A percentile compares a stretch with the other conserved stretches of the same genome.
These are phyloP conservation scores for Apeira syringaria DNA, from an alignment of 2,888 invertebrate species.

Conservation along the genomic window DNA sequence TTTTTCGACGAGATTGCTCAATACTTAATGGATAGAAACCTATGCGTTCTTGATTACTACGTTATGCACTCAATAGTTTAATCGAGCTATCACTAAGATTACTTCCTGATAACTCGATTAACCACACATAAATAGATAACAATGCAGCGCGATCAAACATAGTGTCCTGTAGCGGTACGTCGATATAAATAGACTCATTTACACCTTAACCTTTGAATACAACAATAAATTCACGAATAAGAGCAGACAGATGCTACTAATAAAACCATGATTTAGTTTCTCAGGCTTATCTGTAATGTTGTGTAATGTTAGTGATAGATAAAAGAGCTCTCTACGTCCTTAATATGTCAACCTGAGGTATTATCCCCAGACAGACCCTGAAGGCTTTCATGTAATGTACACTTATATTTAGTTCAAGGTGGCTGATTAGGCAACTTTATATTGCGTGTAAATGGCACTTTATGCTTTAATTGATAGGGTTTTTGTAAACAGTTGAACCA, in stretches of 20 bases:
- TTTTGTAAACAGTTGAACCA: constrained; percentile 1
- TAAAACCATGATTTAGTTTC: constrained; percentile 14
- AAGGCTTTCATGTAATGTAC: no score
- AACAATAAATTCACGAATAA: no score
- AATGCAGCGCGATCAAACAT: not conserved
- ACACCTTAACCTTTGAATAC: no score
- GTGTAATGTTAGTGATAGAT: constrained; percentile 12
- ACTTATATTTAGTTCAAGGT: constrained; percentile 37
- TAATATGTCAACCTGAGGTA: not conserved
- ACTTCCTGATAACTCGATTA: not conserved
- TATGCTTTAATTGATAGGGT: constrained; percentile 6
- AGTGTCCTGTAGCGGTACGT: not conserved
- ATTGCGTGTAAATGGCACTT: constrained; percentile 24
- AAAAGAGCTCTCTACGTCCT: constrained; percentile 1
- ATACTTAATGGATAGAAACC: constrained; percentile 1
- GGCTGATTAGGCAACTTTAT: constrained; percentile 24
- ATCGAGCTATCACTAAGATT: no score
- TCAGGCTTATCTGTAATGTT: constrained; percentile 12
- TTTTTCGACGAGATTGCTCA: constrained; percentile 17
- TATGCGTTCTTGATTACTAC: no score
- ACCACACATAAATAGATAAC: not conserved
- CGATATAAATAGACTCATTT: constrained; percentile 5
- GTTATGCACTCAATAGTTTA: no score
- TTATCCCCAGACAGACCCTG: no score
- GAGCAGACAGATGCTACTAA: constrained; percentile 9